These are phyloP conservation scores for Acestrorhynchus altus DNA, from an alignment of 2,797 vertebrate species.

Conservation along the genomic window DNA sequence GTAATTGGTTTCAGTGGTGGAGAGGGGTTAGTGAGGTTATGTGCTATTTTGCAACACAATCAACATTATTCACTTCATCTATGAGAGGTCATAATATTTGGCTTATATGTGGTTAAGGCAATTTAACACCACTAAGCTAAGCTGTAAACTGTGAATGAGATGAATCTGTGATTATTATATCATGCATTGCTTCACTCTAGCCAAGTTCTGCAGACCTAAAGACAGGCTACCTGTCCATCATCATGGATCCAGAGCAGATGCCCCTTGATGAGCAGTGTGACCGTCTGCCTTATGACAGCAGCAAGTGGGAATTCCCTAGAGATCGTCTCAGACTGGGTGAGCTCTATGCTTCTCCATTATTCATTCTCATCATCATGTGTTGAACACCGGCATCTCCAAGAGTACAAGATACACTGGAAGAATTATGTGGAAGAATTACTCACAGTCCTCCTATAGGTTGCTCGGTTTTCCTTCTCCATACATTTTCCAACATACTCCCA, in stretches of 20 bases:
- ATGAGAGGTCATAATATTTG: no score
- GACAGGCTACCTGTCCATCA: conserved; percentile 91
- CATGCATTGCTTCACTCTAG: conserved; percentile 57
- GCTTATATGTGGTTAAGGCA: no score
- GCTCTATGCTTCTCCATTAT: conserved; percentile 43
- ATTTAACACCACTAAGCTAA: no score
- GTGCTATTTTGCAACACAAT: no score
- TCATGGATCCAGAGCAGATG: conserved; percentile 93
- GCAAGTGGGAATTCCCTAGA: conserved; percentile 94
- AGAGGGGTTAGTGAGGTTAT: no score
- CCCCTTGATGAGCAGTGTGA: conserved; percentile 91
- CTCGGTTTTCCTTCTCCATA: no score
- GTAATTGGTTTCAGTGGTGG: no score
- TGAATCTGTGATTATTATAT: background rate
- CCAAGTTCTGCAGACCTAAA: conserved; percentile 89
- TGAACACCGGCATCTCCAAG: background rate
- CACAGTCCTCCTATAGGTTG: no score
- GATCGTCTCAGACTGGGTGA: conserved; percentile 90
- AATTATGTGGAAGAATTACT: no score
- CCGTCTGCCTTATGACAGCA: conserved; percentile 91
- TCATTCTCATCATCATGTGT: background rate
- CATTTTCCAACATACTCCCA: no score
- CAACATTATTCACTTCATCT: no score
- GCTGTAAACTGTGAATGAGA: background rate
- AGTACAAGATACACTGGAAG: background rate